Evolutionary conservation across 2,797 vertebrate species (phyloP).

Genomic region (Platalea minor): DNA sequence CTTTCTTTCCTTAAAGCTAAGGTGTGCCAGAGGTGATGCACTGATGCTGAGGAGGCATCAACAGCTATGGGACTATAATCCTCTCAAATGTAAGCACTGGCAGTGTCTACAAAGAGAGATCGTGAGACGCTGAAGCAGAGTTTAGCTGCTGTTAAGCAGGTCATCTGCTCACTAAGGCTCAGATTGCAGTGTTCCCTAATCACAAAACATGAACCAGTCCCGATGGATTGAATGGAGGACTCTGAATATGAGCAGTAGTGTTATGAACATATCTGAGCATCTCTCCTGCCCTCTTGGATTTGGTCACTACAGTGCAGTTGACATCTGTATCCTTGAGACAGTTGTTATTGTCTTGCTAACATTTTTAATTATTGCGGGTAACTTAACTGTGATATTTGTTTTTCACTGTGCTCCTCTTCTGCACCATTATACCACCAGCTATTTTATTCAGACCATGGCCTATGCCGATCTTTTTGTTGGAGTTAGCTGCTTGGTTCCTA

Average conservation of each 20-base stretch:
- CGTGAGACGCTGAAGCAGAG: constrained; percentile 64
- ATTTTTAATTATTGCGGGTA: constrained; percentile 93
- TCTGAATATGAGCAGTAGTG: constrained; percentile 81
- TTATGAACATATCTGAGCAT: constrained; percentile 79
- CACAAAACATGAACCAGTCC: constrained; percentile 91
- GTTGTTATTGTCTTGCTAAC: constrained; percentile 92
- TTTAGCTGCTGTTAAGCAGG: constrained; percentile 63
- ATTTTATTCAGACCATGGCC: constrained; percentile 99
- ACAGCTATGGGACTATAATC: constrained; percentile 79
- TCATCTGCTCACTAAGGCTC: constrained; percentile 48
- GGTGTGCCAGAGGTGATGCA: constrained; percentile 74
- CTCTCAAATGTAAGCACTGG: constrained; percentile 77
- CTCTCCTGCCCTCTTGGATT: constrained; percentile 96
- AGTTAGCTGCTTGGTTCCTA: constrained; percentile 95
- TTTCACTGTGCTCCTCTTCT: constrained; percentile 96
- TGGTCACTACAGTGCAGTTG: constrained; percentile 85
- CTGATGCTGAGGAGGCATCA: constrained; percentile 75
- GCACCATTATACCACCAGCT: constrained; percentile 98
- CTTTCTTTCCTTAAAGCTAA: constrained; percentile 65
- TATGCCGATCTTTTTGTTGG: constrained; percentile 97
- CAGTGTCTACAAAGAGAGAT: constrained; percentile 62
- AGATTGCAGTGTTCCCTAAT: constrained; percentile 40
- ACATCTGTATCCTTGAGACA: constrained; percentile 94
- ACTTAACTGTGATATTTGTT: constrained; percentile 96
- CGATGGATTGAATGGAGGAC: constrained; percentile 80